Base-by-base conservation (phyloP, 2,797 vertebrate species). In the Phaenicophaeus curvirostris region DNA sequence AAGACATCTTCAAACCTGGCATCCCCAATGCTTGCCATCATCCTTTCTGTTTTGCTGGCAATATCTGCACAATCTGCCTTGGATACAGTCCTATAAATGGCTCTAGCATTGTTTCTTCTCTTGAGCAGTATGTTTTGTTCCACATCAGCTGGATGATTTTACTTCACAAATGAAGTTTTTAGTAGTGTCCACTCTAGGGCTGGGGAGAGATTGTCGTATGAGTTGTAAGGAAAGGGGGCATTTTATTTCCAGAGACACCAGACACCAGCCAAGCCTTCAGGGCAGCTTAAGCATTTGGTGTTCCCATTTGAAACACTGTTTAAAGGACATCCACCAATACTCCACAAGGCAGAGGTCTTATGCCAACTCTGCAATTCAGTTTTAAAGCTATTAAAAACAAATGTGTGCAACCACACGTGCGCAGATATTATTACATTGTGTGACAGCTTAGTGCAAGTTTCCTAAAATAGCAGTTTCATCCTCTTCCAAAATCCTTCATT, bases 381-480 rank as follows among this genome's bases (percentile, higher is more conserved):
- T 89, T 87, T 68, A 91, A 95, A 87, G 57, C 84, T 74, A 17
- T 35, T 90, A 77, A 83, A 93, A 87, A 33, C 11, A 61, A 61
- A 33, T 35, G 13, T 51, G 78, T 89, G 30, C 37, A 77, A 31
- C 33, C n/a, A 81, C 86, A 92, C 12, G 8, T 93, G 90, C 82
- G 85, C 44, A 41, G 46, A 85, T 77, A 66, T 44, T 90, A 37
- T 41, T 73, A 39, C 31, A 44, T 41, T 87, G 25, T 76, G 65
- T 77, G 87, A 92, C 71, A 87, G 39, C 5, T 25, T 30, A 59
- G 20, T 54, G 27, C 68, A 89, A 71, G 57, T 83, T 93, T 89
- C 95, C 73, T 89, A 33, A 95, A 95, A 96, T 95, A 96, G 72
- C 31, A 77, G 12, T n/a, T 50, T 95, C 44, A 85, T 93, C 85